A percentile compares a stretch with the other conserved stretches of the same genome.
Evolutionary conservation across 2,113 vertebrate species (phyloP).

Genomic region (Larimichthys polyactis): DNA sequence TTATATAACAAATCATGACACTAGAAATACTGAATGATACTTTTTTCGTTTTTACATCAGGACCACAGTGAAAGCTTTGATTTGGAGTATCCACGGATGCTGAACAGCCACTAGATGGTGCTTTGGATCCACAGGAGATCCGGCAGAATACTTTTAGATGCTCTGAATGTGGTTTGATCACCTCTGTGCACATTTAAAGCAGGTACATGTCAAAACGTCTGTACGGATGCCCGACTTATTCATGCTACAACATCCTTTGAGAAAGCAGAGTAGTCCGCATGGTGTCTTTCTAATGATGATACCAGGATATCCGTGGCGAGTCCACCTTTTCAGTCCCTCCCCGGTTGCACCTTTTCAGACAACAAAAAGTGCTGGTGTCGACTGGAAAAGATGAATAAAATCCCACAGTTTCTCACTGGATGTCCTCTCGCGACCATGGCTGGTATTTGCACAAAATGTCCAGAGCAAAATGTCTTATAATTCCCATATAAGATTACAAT

Average conservation of each 20-base stretch:
- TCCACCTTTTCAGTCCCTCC: conserved; percentile 33
- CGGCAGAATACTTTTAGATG: conserved; percentile 29
- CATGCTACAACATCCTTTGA: conserved; percentile 39
- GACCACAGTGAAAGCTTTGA: conserved; percentile 16
- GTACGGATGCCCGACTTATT: conserved; percentile 30
- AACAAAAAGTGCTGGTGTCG: conserved; percentile 16
- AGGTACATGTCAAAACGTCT: conserved; percentile 29
- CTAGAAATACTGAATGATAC: conserved; percentile 65
- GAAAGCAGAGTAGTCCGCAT: conserved; percentile 31
- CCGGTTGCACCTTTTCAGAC: conserved; percentile 27
- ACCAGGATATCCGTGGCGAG: conserved; percentile 14
- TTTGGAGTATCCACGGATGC: conserved; percentile 20
- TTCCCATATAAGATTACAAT: conserved; percentile 62
- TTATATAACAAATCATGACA: conserved; percentile 53
- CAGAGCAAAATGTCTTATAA: conserved; percentile 56
- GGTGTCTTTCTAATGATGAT: conserved; percentile 8
- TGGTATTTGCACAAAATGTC: conserved; percentile 42
- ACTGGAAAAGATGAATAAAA: conserved; percentile 36
- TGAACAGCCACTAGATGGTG: conserved; percentile 67
- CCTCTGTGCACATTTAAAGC: conserved; percentile 28
- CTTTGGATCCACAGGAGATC: conserved; percentile 52
- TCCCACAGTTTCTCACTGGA: conserved; percentile 37
- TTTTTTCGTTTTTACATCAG: conserved; percentile 27
- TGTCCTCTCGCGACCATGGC: conserved; percentile 38
- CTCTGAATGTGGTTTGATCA: conserved; percentile 12